A percentile compares a stretch with the other conserved stretches of the same genome.
Evolutionary conservation across 2,113 vertebrate genomes (phyloP).

Genomic region (Platysternon megacephalum): DNA sequence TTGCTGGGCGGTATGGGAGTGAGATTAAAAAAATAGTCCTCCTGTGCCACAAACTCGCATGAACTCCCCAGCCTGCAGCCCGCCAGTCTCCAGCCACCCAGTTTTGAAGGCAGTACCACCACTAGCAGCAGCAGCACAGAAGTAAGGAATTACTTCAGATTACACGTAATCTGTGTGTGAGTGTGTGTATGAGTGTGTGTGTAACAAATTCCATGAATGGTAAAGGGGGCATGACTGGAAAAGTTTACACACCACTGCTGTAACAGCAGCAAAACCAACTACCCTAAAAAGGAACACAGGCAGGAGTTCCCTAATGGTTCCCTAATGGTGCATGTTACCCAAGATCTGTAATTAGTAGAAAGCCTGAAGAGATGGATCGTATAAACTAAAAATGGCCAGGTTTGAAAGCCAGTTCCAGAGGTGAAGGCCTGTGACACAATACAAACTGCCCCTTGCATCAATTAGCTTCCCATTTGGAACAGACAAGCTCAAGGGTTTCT

Average conservation of each 20-base stretch:
- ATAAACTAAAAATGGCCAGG: neutral
- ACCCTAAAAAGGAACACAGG: neutral
- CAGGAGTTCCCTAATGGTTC: neutral
- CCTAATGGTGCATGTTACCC: neutral
- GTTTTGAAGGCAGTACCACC: no score
- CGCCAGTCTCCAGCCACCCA: no score
- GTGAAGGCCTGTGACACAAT: neutral
- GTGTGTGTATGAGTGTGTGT: no score
- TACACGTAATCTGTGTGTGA: no score
- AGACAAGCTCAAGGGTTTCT: neutral
- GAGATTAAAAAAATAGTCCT: neutral
- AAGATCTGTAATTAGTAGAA: neutral
- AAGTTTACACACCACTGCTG: no score
- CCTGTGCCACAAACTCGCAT: neutral
- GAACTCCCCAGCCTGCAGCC: neutral
- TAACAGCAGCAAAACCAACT: neutral
- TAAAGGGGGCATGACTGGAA: no score
- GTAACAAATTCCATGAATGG: no score
- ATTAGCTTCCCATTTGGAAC: constrained; percentile 18
- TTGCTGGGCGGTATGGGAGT: no score
- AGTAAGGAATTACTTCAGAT: no score
- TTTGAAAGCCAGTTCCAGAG: neutral
- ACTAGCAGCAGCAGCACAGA: no score
- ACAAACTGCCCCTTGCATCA: neutral
- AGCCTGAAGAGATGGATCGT: neutral